Conservation (phyloP, 2,888 invertebrate species). For the Pyrocoelia pectoralis region DNA sequence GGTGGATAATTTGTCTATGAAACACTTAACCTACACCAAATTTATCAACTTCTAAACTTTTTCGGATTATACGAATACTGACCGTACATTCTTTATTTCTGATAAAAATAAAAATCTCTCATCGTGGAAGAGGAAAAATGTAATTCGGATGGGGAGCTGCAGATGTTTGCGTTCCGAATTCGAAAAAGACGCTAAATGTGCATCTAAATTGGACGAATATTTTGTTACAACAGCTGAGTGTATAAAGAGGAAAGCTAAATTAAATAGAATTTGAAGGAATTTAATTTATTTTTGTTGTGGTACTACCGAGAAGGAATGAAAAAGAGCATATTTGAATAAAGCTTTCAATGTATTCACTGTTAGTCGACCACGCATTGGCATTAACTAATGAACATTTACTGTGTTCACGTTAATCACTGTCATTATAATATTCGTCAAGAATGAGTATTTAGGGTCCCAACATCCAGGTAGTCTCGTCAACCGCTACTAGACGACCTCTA, state of each 20-base stretch:
- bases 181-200: not conserved
- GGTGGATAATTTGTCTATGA: not conserved
- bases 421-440: too few species aligned
- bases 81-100: not conserved
- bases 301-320: too few species aligned
- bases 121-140: not conserved
- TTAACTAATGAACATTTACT: too few species aligned
- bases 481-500: too few species aligned
- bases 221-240: slow-evolving; percentile 1
- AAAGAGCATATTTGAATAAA: too few species aligned
- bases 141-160: not conserved
- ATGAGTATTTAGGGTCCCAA: too few species aligned
- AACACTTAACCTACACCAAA: not conserved
- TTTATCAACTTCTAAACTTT: not conserved
- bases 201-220: not conserved
- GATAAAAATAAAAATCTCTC: not conserved
- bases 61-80: not conserved
- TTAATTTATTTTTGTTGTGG: not conserved
- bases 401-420: too few species aligned
- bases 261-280: not conserved
- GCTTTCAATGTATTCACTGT: too few species aligned
- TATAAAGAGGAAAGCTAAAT: not conserved
- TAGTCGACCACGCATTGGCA: too few species aligned
- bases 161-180: not conserved
- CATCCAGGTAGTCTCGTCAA: too few species aligned